phyloP scores from a whole-genome alignment of 2,113 vertebrate species.

The Callospermophilus lateralis region DNA sequence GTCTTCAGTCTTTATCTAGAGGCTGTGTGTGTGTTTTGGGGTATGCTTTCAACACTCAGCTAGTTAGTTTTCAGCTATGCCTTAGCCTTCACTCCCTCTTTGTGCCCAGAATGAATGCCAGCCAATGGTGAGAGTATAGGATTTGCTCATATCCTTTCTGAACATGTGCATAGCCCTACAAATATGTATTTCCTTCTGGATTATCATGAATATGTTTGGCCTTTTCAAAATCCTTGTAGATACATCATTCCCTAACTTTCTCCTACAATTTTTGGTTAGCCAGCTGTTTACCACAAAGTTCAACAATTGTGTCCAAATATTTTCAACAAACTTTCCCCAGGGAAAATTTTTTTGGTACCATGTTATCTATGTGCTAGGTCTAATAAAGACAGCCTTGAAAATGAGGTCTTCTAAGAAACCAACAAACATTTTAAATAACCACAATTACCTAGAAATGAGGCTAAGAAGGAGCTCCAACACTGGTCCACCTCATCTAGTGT shows the following conservation, averaged over 20 bases:
- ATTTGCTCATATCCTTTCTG: not conserved
- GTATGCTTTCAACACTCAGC: not conserved
- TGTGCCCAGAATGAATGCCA: not conserved
- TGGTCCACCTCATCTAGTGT: not conserved
- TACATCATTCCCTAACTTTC: not conserved
- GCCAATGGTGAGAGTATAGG: not conserved
- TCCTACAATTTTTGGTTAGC: not conserved
- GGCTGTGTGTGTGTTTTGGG: not conserved
- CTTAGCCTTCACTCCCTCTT: not conserved
- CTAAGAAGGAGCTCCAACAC: not conserved
- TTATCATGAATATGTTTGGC: not conserved
- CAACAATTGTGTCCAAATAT: not conserved
- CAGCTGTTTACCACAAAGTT: not conserved
- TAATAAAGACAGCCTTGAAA: not conserved
- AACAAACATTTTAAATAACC: not conserved
- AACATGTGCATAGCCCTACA: not conserved
- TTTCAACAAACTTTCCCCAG: not conserved
- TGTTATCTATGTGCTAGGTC: not conserved
- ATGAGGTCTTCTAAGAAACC: not conserved
- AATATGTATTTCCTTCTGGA: not conserved
- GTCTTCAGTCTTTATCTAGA: not conserved
- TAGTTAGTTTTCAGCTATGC: not conserved
- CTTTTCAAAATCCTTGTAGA: slow-evolving; percentile 4
- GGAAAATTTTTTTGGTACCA: not conserved
- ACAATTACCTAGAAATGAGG: not conserved